phyloP scores from a whole-genome alignment of 2,797 vertebrate genomes.

The Ispidina picta region DNA sequence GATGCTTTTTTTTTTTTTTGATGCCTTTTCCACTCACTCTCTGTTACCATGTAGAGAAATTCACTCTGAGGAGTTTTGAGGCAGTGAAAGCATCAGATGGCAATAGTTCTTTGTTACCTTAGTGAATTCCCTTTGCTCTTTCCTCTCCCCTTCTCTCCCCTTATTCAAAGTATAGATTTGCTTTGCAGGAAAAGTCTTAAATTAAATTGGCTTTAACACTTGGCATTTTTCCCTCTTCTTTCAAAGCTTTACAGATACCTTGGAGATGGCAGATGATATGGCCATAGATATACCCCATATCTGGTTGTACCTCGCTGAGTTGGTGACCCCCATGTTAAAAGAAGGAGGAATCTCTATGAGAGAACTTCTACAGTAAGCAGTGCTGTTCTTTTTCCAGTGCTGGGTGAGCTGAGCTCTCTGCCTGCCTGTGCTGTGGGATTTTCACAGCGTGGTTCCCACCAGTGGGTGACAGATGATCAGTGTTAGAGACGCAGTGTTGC shows the following conservation, averaged over 20 bases:
- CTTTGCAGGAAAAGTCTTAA: neutral
- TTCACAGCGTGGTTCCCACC: neutral
- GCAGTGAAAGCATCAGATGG: neutral
- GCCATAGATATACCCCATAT: conserved; percentile 98
- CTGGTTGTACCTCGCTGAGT: conserved; percentile 95
- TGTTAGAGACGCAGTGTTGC: neutral
- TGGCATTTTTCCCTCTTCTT: neutral
- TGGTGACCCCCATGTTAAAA: conserved; percentile 91
- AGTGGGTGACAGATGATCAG: neutral
- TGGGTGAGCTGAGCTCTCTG: neutral
- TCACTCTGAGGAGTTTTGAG: neutral
- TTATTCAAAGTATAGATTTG: neutral
- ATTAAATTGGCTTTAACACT: neutral
- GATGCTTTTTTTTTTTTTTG: neutral
- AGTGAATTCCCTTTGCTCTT: neutral
- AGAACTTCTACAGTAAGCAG: conserved; percentile 90
- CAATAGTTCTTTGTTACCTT: neutral
- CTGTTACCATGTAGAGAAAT: neutral
- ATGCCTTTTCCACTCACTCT: neutral
- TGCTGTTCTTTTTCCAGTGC: neutral
- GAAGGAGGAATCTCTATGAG: conserved; percentile 95
- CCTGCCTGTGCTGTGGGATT: neutral
- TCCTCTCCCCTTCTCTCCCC: too few relatives aligned
- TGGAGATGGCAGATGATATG: conserved; percentile 97
- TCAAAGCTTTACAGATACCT: conserved; percentile 87